Percentiles rank a stretch among this genome's conserved stretches.
Evolutionary conservation across 1,140 invertebrate species (phyloP).

Genomic region (Zaprionus africanus): DNA sequence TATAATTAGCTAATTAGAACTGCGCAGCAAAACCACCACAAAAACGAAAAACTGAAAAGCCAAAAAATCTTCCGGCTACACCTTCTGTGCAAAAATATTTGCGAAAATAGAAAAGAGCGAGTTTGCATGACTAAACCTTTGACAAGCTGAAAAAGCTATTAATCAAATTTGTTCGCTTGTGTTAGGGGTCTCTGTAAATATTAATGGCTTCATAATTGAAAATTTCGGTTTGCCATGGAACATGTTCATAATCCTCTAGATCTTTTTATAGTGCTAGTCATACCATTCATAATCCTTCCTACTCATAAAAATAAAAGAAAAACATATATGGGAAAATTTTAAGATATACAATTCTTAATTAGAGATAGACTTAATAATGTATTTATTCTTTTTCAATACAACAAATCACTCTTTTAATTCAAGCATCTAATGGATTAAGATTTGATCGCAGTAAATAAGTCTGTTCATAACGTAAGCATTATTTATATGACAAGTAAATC

Average conservation of each 20-base stretch:
- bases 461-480: background rate
- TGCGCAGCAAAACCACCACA: slow-evolving; percentile 60
- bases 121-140: slow-evolving; percentile 64
- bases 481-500: slow-evolving; percentile 30
- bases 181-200: slow-evolving; percentile 72
- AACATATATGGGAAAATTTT: background rate
- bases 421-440: background rate
- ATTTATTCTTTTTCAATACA: background rate
- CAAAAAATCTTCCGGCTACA: slow-evolving; percentile 76
- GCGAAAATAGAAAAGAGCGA: slow-evolving; percentile 78
- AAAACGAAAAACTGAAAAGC: slow-evolving; percentile 47
- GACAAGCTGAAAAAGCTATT: slow-evolving; percentile 74
- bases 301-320: background rate
- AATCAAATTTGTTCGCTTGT: slow-evolving; percentile 63
- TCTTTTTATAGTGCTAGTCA: background rate
- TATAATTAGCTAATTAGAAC: slow-evolving; percentile 83
- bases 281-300: background rate
- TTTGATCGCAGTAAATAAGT: background rate
- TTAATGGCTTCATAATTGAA: slow-evolving; percentile 82
- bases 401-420: too few relatives aligned
- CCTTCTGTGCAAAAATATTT: slow-evolving; percentile 76
- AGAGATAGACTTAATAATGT: slow-evolving; percentile 34
- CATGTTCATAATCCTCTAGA: slow-evolving; percentile 17
- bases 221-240: slow-evolving; percentile 60
- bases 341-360: background rate